phyloP scores from a whole-genome alignment of 2,797 vertebrate species.

The Silurus aristotelis region DNA sequence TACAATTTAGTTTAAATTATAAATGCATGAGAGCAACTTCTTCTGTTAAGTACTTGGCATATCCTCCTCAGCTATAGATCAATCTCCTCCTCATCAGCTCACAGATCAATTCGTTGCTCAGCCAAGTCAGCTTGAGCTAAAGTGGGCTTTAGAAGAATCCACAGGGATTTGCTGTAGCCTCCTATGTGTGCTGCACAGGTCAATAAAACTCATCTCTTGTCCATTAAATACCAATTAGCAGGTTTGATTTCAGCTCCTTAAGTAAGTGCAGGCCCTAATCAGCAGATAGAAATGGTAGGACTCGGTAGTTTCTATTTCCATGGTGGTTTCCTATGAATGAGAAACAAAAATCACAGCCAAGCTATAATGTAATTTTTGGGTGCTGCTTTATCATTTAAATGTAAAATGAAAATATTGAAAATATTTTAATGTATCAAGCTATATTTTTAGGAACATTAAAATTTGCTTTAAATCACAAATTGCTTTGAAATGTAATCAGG shows the following conservation, averaged over 20 bases:
- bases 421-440: neutral
- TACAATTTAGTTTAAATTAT: slow-evolving; percentile 15
- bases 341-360: neutral
- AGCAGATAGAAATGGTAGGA: neutral
- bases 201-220: slow-evolving; percentile 44
- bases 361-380: neutral
- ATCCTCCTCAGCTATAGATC: slow-evolving; percentile 19
- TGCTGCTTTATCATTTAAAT: slow-evolving; percentile 1
- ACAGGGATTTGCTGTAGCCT: slow-evolving; percentile 31
- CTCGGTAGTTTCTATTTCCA: neutral
- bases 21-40: slow-evolving; percentile 29
- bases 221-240: slow-evolving; percentile 53
- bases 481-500: neutral
- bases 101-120: slow-evolving; percentile 43
- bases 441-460: neutral
- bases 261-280: slow-evolving; percentile 21
- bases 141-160: slow-evolving; percentile 46
- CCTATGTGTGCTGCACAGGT: slow-evolving; percentile 25
- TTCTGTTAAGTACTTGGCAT: slow-evolving; percentile 22
- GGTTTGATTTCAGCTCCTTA: slow-evolving; percentile 44
- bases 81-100: slow-evolving; percentile 13
- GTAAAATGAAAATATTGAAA: too few species aligned
- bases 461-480: neutral
- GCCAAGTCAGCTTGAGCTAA: slow-evolving; percentile 42
- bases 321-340: neutral